Base-by-base conservation (phyloP, 2,888 invertebrate genomes). In the Pasiphila rectangulata region DNA sequence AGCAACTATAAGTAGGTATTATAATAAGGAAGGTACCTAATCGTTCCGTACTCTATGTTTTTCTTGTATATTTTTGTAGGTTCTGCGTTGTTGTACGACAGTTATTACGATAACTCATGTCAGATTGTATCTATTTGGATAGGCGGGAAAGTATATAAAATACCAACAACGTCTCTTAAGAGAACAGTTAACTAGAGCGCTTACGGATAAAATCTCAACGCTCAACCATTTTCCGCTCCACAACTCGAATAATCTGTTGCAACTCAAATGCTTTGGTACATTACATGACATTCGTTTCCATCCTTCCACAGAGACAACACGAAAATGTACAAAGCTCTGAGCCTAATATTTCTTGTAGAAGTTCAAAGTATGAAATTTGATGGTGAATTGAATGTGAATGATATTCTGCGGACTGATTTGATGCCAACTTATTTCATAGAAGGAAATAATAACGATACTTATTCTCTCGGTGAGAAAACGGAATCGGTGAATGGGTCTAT, bases 381-480 rank as follows among this genome's bases (percentile, higher is more conserved):
- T 13, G 72, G 66, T 63, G 86, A 84, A 35, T 67, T 90, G 19
- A 87, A 93, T 74, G 78, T 93, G 3, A 89, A 94, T 53, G 94
- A 94, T 74, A 93, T 94, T 64, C 77, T 94, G 15, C 90, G 93
- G 7, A 90, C 89, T n/a, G 92, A 93, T 75, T 85, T 92, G 34
- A 92, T 94, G 90, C 94, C 94, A 0, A 91, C 92, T 0, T 91
- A 90, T 54, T 81, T 94, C 48, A 85, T 94, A 41, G 74, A 90
- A 46, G 76, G 87, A 12, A 86, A 82, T 4, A 35, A 42, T 19
- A 56, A 61, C 16, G 56, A 61, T n/a, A 73, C 66, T 37, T 57
- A 59, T 17, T 64, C 65, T 16, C 54, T 53, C 2, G 51, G 46
- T 39, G 59, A 53, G 3, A 59, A 48, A 16, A 53, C 50, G 49